Base-by-base conservation (phyloP, 2,888 invertebrate genomes). In the Cyrtodaria siliqua region DNA sequence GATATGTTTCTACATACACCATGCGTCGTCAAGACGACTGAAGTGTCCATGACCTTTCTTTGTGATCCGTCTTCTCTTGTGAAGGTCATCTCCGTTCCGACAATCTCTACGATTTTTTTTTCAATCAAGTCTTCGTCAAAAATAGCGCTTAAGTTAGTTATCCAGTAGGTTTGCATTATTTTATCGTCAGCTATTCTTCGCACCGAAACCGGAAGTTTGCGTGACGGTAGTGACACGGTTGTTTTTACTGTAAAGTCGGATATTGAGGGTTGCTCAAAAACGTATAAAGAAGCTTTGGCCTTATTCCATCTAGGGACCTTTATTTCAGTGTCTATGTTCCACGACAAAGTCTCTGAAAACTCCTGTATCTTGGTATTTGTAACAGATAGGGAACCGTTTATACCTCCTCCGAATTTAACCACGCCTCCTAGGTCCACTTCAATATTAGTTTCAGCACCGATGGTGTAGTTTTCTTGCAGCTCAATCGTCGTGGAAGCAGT, bases 261-360 rank as follows among this genome's bases (percentile, higher is more conserved):
- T 29, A 73, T 62, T 4, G 59, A 49, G 9, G 73, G 74, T 24
- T 67, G 40, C 44, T 84, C 84, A 27, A 72, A 80, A 9, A 86
- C 80, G 12, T 71, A 57, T 3, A 86, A 62, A 6, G 52, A 55
- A 2, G 85, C 85, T 20, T 63, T 71, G 1, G 82, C 84, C 24
- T 64, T 71, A n/a, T 77, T 76, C 33, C 78, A 67, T 3, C 33
- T 47, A 9, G 70, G 74, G 14, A 86, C 84, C n/a, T 63, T 62
- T 6, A 86, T 72, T 55, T 83, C 66, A 0, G 84, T 84, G 68
- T 86, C 73, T 9, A 84, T 84, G 27, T 76, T 68, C 86, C 86
- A 86, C 1, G 73, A 57, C 0, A 78, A 57, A 0, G 81, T 72
- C 18, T 79, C 79, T 23, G 79, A 57, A 56, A 72, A 78, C 24